A percentile compares a stretch with the other conserved stretches of the same genome.
These are phyloP conservation scores for Didymodactylos carnosus DNA, from an alignment of 2,888 invertebrate species.

Conservation along the genomic window DNA sequence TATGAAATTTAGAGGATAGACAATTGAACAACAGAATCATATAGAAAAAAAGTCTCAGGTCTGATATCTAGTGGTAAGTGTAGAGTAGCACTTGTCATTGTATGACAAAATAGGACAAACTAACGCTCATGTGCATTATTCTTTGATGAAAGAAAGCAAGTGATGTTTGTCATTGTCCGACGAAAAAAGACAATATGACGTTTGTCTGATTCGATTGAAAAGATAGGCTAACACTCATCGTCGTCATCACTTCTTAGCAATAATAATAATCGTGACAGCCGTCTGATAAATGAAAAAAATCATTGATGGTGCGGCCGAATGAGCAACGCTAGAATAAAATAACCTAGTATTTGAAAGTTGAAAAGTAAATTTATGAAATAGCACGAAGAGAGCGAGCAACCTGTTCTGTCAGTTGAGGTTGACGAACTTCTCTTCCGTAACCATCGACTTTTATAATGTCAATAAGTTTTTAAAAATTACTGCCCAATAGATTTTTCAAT, in stretches of 20 bases:
- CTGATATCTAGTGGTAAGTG: not conserved
- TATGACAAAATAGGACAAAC: not conserved
- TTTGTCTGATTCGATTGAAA: too few relatives aligned
- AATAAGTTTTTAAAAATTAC: not conserved
- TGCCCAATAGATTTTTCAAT: too few relatives aligned
- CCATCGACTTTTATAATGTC: not conserved
- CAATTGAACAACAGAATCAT: not conserved
- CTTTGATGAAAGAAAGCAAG: not conserved
- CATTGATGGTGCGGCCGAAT: too few relatives aligned
- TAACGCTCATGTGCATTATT: not conserved
- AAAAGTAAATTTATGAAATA: not conserved
- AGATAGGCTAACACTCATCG: too few relatives aligned
- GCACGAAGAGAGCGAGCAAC: not conserved
- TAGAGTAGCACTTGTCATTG: not conserved
- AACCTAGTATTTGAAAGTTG: not conserved
- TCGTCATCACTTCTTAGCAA: too few relatives aligned
- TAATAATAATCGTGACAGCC: too few relatives aligned
- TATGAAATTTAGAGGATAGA: not conserved
- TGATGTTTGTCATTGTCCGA: not conserved
- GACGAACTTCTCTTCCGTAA: not conserved
- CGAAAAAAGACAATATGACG: not conserved
- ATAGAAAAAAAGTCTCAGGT: not conserved
- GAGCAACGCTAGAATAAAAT: too few relatives aligned
- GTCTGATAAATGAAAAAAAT: too few relatives aligned
- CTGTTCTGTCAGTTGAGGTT: not conserved